A percentile compares a stretch with the other conserved stretches of the same genome.
These are phyloP conservation scores for Ptiloglossa arizonensis DNA, from an alignment of 1,140 invertebrate species.

Conservation along the genomic window DNA sequence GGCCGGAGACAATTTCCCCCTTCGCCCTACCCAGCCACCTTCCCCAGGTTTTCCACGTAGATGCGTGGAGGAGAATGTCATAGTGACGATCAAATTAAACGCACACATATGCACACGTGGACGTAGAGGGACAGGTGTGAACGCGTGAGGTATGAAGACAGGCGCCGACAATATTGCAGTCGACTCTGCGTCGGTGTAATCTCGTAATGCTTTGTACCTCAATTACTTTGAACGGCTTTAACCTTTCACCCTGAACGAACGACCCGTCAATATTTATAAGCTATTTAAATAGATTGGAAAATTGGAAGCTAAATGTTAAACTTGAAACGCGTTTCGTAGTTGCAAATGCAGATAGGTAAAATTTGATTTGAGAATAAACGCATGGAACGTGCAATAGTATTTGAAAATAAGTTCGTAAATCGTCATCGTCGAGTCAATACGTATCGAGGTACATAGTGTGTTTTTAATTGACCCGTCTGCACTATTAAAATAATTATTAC, in stretches of 20 bases:
- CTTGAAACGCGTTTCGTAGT: not conserved
- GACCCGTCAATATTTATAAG: slow-evolving; percentile 29
- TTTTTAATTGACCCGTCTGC: too few species aligned
- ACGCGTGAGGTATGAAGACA: not conserved
- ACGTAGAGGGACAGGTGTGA: not conserved
- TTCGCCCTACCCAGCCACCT: too few species aligned
- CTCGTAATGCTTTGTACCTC: slow-evolving; percentile 1
- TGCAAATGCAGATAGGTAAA: too few species aligned
- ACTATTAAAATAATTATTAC: too few species aligned
- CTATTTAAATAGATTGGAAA: not conserved
- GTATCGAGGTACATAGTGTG: too few species aligned
- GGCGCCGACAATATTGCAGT: not conserved
- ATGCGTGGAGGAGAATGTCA: not conserved
- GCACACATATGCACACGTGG: not conserved
- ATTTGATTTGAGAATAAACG: not conserved
- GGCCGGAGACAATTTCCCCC: not conserved
- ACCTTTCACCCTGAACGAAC: slow-evolving; percentile 1
- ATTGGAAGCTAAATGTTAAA: not conserved
- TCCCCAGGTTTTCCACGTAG: not conserved
- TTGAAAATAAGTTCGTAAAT: too few species aligned
- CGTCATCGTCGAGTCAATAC: too few species aligned
- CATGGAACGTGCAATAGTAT: too few species aligned
- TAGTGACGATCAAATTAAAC: not conserved
- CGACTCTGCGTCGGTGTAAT: slow-evolving; percentile 9
- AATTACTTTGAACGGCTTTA: slow-evolving; percentile 23